Evolutionary conservation across 2,888 invertebrate genomes (phyloP), one percentile per base, ranked within the genome.

Genomic region (Drosophila mimetica): DNA sequence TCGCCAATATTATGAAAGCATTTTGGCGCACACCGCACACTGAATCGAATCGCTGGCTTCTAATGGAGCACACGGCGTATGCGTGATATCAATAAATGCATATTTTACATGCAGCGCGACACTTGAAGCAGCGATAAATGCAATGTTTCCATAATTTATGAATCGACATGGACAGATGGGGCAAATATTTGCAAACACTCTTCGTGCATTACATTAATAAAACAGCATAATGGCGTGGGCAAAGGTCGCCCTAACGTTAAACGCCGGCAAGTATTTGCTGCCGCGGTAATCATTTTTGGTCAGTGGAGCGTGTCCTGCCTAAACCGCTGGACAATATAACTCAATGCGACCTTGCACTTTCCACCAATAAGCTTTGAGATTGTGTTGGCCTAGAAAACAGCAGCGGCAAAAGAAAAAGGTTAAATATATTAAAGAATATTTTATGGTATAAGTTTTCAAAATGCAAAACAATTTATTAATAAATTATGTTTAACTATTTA

Each of bases 1-100:
- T 88, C 80, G 73, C 46, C 67, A 71, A 77, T 81, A 72, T 88
- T 88, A 83, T 76, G 76, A 86, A 83, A 76, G 65, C 70, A 77
- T 87, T 79, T 69, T 61, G 41, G 32, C 25, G 20, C 25, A 11
- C 22, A 36, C 18, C 30, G 18, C 36, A 18, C 20, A 3, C 30
- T 7, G 30, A 30, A 30, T 30, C 11, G 18, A 30, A 41, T 7
- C 16, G 16, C 28, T 32, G 11, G 20, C 36, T 57, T 66, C 48
- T 32, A 67, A 69, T 66, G 71, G 61, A 55, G 32, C 46, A 71
- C 71, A 73, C 55, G 64, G 65, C 76, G 82, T 76, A 76, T 78
- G 82, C 73, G 69, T 69, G 69, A 78, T 69, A 58, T 69, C 57
- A 61, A 69, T 66, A 67, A 48, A 63, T 46, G 61, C 51, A 74